Evolutionary conservation across 2,113 vertebrate species (phyloP).

Genomic region (Mionectes macconnelli): DNA sequence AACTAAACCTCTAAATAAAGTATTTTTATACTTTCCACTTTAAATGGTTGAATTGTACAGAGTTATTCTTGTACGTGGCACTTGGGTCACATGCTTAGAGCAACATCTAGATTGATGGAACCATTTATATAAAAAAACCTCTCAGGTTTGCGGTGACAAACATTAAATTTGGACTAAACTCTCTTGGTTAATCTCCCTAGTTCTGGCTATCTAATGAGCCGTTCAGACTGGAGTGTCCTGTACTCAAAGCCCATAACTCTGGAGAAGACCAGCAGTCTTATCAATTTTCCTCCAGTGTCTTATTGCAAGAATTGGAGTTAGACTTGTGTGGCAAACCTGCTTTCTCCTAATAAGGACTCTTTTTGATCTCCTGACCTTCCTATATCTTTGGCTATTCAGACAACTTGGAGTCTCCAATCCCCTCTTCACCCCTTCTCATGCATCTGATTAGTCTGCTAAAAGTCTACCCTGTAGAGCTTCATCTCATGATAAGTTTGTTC

Average conservation of each 20-base stretch:
- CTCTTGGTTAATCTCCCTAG: neutral
- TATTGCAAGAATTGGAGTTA: neutral
- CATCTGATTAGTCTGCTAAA: neutral
- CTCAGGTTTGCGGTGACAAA: neutral
- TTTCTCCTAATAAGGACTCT: neutral
- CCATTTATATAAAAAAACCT: accelerated
- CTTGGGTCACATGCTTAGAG: neutral
- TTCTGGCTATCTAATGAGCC: neutral
- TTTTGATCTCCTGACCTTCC: neutral
- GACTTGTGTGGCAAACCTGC: neutral
- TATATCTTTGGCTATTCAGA: neutral
- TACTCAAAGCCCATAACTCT: neutral
- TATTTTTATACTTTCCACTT: neutral
- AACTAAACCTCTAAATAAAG: neutral
- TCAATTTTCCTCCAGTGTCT: neutral
- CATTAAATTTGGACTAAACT: neutral
- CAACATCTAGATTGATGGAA: neutral
- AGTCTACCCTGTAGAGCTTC: neutral
- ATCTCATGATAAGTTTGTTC: neutral
- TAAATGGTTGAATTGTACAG: neutral
- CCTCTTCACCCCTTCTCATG: neutral
- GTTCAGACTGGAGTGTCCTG: neutral
- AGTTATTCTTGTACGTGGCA: neutral
- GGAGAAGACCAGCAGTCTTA: neutral
- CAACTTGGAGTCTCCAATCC: neutral